Evolutionary conservation across 2,113 vertebrate genomes (phyloP).

Genomic region (Brevimyrus niger): DNA sequence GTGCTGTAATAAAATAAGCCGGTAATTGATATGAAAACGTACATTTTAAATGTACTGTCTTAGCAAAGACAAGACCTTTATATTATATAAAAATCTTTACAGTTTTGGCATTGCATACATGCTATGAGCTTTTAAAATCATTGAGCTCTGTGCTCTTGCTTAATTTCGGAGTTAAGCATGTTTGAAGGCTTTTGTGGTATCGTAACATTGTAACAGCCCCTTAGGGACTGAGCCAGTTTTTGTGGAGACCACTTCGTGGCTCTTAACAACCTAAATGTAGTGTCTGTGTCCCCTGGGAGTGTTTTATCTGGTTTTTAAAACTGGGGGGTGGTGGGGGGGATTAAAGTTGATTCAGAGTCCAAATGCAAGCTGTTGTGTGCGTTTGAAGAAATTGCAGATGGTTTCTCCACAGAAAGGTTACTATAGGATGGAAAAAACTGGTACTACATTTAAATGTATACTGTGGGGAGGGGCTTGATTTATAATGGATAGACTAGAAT

Average conservation of each 20-base stretch:
- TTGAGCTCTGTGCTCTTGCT: neutral
- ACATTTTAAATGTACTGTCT: neutral
- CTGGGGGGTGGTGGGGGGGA: neutral
- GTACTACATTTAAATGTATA: conserved; percentile 47
- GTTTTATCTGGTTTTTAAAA: neutral
- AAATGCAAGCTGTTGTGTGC: neutral
- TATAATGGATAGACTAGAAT: conserved; percentile 57
- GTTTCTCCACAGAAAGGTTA: neutral
- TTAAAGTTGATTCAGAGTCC: neutral
- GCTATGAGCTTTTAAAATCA: neutral
- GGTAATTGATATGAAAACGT: neutral
- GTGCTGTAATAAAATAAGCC: neutral
- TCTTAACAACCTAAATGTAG: conserved; percentile 10
- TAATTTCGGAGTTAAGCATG: neutral
- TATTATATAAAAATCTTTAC: neutral
- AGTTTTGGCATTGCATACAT: neutral
- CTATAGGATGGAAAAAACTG: conserved; percentile 4
- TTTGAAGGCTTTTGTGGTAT: conserved; percentile 3
- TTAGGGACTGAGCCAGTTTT: neutral
- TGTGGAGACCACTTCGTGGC: neutral
- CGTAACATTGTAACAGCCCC: neutral
- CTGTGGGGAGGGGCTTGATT: conserved; percentile 45
- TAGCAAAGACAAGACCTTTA: neutral
- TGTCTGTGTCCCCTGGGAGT: neutral
- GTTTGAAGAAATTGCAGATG: neutral